Evolutionary conservation across 2,113 vertebrate species (phyloP).

Genomic region (Cochlearius cochlearius): DNA sequence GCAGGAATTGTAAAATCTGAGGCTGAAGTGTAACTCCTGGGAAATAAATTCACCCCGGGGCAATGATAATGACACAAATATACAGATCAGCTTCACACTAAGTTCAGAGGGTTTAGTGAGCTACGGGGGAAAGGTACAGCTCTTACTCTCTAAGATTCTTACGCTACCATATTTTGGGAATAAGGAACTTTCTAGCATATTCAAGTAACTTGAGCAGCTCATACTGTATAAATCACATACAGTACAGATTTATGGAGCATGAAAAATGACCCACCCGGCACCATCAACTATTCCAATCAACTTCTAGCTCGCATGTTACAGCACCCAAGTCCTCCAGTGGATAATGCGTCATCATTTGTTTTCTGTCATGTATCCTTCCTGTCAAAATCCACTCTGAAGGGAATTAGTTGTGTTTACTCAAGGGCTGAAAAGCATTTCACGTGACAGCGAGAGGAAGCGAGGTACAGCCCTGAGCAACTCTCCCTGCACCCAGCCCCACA

Average conservation of each 20-base stretch:
- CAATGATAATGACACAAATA: constrained; percentile 38
- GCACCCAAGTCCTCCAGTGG: neutral
- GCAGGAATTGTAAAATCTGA: constrained; percentile 36
- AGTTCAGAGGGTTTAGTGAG: constrained; percentile 22
- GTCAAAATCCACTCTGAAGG: constrained; percentile 8
- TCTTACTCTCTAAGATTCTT: neutral
- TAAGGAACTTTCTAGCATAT: constrained; percentile 19
- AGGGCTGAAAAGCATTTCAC: neutral
- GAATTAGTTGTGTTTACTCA: constrained; percentile 5
- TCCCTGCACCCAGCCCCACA: neutral
- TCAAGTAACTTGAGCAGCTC: neutral
- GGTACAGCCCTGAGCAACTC: neutral
- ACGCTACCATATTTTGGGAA: neutral
- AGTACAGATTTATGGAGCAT: neutral
- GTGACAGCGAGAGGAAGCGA: neutral
- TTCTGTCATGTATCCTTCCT: constrained; percentile 38
- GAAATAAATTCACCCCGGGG: constrained; percentile 47
- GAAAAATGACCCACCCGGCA: neutral
- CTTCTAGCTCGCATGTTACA: neutral
- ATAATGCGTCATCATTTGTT: neutral
- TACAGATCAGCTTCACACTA: neutral
- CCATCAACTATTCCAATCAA: constrained; percentile 19
- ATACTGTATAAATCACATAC: neutral
- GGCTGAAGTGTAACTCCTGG: constrained; percentile 22
- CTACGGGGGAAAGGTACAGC: neutral